Conservation (phyloP, 2,888 invertebrate genomes). For the Steromphala cineraria region DNA sequence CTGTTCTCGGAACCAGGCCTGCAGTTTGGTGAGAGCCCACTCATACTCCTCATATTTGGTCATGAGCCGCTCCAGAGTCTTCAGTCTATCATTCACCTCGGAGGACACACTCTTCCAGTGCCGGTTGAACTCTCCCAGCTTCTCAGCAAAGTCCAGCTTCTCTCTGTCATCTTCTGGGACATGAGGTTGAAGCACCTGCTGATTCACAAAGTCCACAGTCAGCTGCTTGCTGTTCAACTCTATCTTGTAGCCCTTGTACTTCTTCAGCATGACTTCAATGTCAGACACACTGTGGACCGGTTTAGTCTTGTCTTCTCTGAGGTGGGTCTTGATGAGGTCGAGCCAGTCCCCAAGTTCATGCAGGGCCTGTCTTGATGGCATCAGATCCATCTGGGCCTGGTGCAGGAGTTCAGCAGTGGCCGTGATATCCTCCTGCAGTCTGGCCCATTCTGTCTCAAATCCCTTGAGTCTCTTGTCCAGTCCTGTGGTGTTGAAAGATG, state of each 20-base stretch:
- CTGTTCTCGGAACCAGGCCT: slow-evolving; percentile 68
- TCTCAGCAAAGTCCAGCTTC: slow-evolving; percentile 69
- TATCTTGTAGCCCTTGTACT: slow-evolving; percentile 72
- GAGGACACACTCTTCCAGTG: slow-evolving; percentile 62
- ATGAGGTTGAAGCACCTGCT: slow-evolving; percentile 58
- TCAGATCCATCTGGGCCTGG: slow-evolving; percentile 71
- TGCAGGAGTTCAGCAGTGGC: slow-evolving; percentile 67
- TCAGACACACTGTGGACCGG: slow-evolving; percentile 61
- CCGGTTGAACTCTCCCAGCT: slow-evolving; percentile 64
- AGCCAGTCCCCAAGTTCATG: slow-evolving; percentile 70
- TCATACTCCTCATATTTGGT: slow-evolving; percentile 70
- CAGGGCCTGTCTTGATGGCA: slow-evolving; percentile 72
- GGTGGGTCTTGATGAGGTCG: slow-evolving; percentile 57
- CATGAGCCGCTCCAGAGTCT: slow-evolving; percentile 55
- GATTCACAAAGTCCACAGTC: slow-evolving; percentile 73
- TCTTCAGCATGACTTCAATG: slow-evolving; percentile 65
- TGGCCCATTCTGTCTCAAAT: slow-evolving; percentile 67
- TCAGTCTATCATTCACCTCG: slow-evolving; percentile 60
- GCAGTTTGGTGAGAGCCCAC: slow-evolving; percentile 51
- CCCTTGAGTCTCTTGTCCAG: slow-evolving; percentile 54
- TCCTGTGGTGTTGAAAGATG: slow-evolving; percentile 55
- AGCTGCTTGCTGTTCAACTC: slow-evolving; percentile 70
- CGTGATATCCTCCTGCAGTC: slow-evolving; percentile 63
- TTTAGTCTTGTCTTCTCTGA: slow-evolving; percentile 58
- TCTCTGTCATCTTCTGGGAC: slow-evolving; percentile 53